A percentile compares a stretch with the other conserved stretches of the same genome.
phyloP scores from a whole-genome alignment of 2,113 vertebrate genomes.

The Ailuropoda melanoleuca region DNA sequence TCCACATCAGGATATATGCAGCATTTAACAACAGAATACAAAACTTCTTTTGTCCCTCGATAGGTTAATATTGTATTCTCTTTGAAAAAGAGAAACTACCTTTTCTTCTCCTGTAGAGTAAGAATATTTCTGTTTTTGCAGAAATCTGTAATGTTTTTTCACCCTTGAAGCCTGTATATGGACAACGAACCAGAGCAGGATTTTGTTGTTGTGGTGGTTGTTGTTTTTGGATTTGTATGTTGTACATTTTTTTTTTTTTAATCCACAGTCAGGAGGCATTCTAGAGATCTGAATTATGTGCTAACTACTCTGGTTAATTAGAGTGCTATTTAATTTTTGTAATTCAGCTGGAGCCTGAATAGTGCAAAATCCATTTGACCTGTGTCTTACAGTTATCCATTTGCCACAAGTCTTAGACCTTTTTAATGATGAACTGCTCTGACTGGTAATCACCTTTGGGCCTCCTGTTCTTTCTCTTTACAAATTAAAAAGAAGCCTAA shows the following conservation, averaged over 20 bases:
- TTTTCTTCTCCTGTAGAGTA: neutral
- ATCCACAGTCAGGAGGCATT: conserved; percentile 70
- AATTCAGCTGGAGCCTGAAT: conserved; percentile 66
- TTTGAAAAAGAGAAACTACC: conserved; percentile 65
- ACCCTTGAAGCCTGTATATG: neutral
- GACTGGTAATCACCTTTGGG: conserved; percentile 74
- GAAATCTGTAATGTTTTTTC: conserved; percentile 39
- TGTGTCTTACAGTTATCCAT: conserved; percentile 63
- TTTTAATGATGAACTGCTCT: conserved; percentile 73
- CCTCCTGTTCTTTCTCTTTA: conserved; percentile 71
- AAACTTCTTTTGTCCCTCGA: conserved; percentile 62
- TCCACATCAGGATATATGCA: conserved; percentile 16
- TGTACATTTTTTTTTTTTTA: neutral
- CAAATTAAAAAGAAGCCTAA: conserved; percentile 72
- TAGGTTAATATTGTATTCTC: conserved; percentile 53
- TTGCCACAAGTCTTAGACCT: conserved; percentile 73
- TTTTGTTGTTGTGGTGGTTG: neutral
- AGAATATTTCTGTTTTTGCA: conserved; percentile 60
- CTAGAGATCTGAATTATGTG: conserved; percentile 69
- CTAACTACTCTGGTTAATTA: conserved; percentile 76
- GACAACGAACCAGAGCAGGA: conserved; percentile 55
- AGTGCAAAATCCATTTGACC: conserved; percentile 77
- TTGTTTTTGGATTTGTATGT: neutral
- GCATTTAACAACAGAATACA: conserved; percentile 74
- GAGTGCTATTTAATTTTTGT: conserved; percentile 76